Percentiles rank a stretch among this genome's conserved stretches.
These are phyloP conservation scores for Trissolcus japonicus DNA, from an alignment of 2,888 invertebrate genomes.

Conservation along the genomic window DNA sequence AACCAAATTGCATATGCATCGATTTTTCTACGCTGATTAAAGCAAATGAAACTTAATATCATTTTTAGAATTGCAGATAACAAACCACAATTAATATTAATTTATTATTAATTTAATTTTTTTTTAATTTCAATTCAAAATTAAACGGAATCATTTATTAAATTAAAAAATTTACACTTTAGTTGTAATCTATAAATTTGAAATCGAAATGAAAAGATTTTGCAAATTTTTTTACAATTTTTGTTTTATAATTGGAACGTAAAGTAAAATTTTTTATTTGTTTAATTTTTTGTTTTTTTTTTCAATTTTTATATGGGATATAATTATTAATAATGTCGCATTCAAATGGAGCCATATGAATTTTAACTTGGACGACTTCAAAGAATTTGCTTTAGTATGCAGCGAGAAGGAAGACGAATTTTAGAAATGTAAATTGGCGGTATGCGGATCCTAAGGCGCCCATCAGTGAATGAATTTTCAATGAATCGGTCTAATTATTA, in stretches of 20 bases:
- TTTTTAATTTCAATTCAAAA: too few relatives aligned
- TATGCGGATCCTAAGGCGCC: conserved; percentile 27
- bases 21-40: conserved; percentile 35
- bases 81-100: too few relatives aligned
- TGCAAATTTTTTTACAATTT: too few relatives aligned
- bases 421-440: conserved; percentile 48
- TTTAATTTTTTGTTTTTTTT: background rate
- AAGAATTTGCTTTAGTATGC: conserved; percentile 28
- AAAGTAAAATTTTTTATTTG: too few relatives aligned
- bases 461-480: conserved; percentile 59
- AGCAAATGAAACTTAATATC: background rate
- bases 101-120: too few relatives aligned
- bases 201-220: too few relatives aligned
- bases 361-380: background rate
- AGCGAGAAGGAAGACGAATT: conserved; percentile 52
- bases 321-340: background rate
- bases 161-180: too few relatives aligned
- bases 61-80: too few relatives aligned
- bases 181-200: too few relatives aligned
- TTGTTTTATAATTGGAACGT: too few relatives aligned
- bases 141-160: too few relatives aligned
- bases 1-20: conserved; percentile 17
- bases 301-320: background rate
- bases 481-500: conserved; percentile 64
- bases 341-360: too few relatives aligned